phyloP scores from a whole-genome alignment of 2,797 vertebrate species.

The Mormyrus hasselquistii region DNA sequence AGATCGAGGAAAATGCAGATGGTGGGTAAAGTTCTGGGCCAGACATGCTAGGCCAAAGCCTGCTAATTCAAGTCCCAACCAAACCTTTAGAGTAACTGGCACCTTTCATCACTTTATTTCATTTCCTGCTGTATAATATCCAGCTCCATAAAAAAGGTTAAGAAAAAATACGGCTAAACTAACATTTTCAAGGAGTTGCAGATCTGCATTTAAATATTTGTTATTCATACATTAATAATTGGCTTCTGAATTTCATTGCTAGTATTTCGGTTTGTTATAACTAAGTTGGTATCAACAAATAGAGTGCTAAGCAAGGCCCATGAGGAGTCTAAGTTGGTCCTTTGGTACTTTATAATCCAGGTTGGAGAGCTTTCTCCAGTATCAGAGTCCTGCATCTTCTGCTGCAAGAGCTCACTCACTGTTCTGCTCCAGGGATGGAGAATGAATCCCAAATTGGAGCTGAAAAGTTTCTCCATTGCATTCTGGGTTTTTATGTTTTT shows the following conservation, averaged over 20 bases:
- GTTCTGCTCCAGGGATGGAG: not conserved
- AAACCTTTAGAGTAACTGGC: not conserved
- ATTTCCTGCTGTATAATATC: not conserved
- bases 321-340: not conserved
- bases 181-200: not conserved
- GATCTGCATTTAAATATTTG: not conserved
- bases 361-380: not conserved
- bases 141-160: not conserved
- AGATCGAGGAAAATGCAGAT: not conserved
- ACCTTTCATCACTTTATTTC: not conserved
- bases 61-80: not conserved
- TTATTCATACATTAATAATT: not conserved
- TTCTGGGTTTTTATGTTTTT: not conserved
- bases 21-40: not conserved
- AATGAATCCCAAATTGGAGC: not conserved
- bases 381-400: conserved; percentile 5
- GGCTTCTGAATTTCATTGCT: not conserved
- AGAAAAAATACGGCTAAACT: not conserved
- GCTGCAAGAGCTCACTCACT: not conserved
- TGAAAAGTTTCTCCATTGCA: not conserved
- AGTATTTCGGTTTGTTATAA: not conserved
- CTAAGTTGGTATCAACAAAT: not conserved
- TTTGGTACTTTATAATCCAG: not conserved
- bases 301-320: not conserved
- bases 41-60: not conserved